Evolutionary conservation across 2,113 vertebrate genomes (phyloP).

Genomic region (Pseudonaja textilis): DNA sequence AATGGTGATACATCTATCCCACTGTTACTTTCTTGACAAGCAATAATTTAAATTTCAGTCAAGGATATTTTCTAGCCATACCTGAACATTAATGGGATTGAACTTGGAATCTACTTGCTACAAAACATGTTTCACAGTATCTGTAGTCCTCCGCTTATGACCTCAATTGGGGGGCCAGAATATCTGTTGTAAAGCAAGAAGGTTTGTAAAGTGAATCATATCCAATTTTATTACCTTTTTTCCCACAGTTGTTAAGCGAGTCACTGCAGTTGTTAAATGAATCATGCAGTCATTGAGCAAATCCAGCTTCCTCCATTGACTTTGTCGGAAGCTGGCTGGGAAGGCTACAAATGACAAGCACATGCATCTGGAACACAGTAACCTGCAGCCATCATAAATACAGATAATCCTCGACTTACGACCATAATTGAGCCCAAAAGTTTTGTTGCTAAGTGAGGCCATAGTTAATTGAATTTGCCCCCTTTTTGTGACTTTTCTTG

Average conservation of each 20-base stretch:
- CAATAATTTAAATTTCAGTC: background rate
- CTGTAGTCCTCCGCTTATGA: background rate
- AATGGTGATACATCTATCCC: too few relatives aligned
- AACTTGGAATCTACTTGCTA: background rate
- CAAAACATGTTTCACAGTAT: background rate
- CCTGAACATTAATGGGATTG: background rate
- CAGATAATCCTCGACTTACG: too few relatives aligned
- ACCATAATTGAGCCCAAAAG: too few relatives aligned
- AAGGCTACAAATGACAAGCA: too few relatives aligned
- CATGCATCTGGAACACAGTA: too few relatives aligned
- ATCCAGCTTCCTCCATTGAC: background rate
- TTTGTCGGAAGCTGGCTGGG: background rate
- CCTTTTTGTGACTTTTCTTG: too few relatives aligned
- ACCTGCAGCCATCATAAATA: too few relatives aligned
- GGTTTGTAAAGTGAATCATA: background rate
- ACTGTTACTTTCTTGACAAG: background rate
- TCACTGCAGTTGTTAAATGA: background rate
- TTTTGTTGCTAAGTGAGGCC: too few relatives aligned
- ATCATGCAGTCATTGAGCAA: background rate
- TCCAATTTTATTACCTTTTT: background rate
- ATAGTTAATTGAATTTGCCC: too few relatives aligned
- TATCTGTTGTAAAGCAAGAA: background rate
- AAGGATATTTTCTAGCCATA: background rate
- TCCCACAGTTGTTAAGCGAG: background rate
- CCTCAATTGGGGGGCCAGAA: background rate